Conservation (phyloP, 2,888 invertebrate genomes). For the Sinentomon sp. region DNA sequence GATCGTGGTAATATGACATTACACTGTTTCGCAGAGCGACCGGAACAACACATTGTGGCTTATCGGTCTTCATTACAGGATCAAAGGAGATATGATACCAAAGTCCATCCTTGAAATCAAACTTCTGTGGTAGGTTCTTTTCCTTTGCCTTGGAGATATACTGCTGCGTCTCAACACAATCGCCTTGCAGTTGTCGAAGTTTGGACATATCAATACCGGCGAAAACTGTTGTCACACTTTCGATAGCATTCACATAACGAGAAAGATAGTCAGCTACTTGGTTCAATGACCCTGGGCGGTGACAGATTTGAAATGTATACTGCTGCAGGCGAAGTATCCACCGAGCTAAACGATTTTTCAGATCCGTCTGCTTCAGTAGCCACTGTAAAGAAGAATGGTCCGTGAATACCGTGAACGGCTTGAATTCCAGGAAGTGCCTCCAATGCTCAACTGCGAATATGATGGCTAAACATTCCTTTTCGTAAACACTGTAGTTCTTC, state of each 20-base stretch:
- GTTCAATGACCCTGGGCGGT: slow-evolving; percentile 8
- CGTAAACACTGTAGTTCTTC: slow-evolving; percentile 8
- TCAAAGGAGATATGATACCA: no score
- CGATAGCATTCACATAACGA: no score
- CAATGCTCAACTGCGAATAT: slow-evolving; percentile 14
- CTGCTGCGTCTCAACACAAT: no score
- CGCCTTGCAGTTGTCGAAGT: no score
- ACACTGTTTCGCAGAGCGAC: neutral
- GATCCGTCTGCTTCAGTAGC: slow-evolving; percentile 8
- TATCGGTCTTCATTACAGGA: no score
- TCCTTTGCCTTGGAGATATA: no score
- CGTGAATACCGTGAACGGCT: slow-evolving; percentile 12
- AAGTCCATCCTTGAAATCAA: no score
- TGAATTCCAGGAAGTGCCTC: slow-evolving; percentile 12
- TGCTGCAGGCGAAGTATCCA: slow-evolving; percentile 11
- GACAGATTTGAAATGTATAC: slow-evolving; percentile 7
- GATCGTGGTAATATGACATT: slow-evolving; percentile 4
- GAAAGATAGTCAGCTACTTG: slow-evolving; percentile 12
- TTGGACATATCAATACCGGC: no score
- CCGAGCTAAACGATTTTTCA: slow-evolving; percentile 9
- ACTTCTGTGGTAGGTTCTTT: no score
- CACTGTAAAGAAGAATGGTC: slow-evolving; percentile 12
- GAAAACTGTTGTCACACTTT: no score
- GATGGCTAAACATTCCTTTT: slow-evolving; percentile 13
- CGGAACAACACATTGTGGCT: no score